Conservation (phyloP, 2,113 vertebrate species). For the Ursus arctos region DNA sequence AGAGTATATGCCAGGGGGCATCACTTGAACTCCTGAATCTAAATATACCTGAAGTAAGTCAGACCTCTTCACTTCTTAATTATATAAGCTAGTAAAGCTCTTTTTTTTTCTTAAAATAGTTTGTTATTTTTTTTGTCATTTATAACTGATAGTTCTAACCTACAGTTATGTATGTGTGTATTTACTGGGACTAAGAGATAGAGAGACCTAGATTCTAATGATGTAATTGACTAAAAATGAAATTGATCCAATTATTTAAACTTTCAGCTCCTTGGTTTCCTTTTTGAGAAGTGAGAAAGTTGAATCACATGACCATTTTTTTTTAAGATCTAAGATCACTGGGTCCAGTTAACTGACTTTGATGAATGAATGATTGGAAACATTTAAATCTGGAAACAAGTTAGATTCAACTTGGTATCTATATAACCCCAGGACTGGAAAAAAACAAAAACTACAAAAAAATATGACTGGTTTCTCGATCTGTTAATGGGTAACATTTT, state of each 20-base stretch:
- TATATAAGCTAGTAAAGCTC: background rate
- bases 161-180: background rate
- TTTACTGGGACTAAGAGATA: background rate
- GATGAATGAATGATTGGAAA: background rate
- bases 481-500: background rate
- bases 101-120: background rate
- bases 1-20: background rate
- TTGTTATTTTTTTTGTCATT: background rate
- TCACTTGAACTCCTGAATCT: background rate
- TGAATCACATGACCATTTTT: background rate
- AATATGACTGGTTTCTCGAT: background rate
- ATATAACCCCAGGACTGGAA: background rate
- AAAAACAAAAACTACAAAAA: background rate
- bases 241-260: conserved; percentile 1
- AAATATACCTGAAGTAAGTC: background rate
- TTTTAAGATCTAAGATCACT: background rate
- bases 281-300: background rate
- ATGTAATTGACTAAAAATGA: conserved; percentile 20
- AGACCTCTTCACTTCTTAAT: background rate
- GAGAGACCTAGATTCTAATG: background rate
- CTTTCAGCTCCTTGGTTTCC: background rate
- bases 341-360: background rate
- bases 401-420: background rate
- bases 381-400: conserved; percentile 45
- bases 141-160: background rate